These are phyloP conservation scores for Amphilophus citrinellus DNA, from an alignment of 2,113 vertebrate species.

Conservation along the genomic window DNA sequence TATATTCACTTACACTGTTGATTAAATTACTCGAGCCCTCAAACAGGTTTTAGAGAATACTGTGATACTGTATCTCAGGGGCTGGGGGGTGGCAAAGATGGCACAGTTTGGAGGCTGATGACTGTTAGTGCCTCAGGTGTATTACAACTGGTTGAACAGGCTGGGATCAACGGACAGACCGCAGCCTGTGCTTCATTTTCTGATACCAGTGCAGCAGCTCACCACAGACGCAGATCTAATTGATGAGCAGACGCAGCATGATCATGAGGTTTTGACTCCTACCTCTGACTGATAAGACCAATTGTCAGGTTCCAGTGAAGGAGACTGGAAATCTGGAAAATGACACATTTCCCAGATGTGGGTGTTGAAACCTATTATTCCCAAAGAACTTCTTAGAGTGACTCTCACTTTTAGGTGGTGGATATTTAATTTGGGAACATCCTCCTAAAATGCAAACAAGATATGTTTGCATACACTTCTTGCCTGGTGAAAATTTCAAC, in stretches of 20 bases:
- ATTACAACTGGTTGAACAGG: slow-evolving; percentile 67
- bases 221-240: slow-evolving; percentile 54
- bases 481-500: slow-evolving; percentile 30
- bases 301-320: not conserved
- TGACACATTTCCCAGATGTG: not conserved
- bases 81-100: not conserved
- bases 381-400: not conserved
- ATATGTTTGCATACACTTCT: slow-evolving; percentile 48
- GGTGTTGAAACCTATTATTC: not conserved
- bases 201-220: not conserved
- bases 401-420: not conserved
- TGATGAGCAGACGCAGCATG: slow-evolving; percentile 11
- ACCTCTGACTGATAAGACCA: slow-evolving; percentile 19
- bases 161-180: slow-evolving; percentile 42
- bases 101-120: slow-evolving; percentile 8
- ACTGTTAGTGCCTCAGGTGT: slow-evolving; percentile 71
- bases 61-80: not conserved
- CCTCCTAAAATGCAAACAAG: slow-evolving; percentile 41
- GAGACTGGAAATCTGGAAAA: not conserved
- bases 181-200: not conserved
- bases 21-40: not conserved
- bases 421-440: not conserved
- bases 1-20: not conserved
- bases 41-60: slow-evolving; percentile 12
- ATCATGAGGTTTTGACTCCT: slow-evolving; percentile 29